Evolutionary conservation across 1,140 invertebrate species (phyloP), one percentile per base, ranked within the genome.

Genomic region (Eufriesea mexicana): DNA sequence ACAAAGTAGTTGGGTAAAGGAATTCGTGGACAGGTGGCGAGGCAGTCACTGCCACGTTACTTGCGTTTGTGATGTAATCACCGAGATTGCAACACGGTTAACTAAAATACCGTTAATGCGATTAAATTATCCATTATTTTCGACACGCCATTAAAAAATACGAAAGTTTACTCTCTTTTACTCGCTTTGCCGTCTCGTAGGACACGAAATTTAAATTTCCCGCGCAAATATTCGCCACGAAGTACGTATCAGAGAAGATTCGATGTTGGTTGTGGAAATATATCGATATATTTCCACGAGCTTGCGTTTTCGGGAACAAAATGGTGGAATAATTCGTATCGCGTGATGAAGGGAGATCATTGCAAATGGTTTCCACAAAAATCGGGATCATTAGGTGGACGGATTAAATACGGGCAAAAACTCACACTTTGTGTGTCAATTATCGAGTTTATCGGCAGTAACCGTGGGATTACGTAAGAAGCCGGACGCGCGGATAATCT

Each of bases 401-500:
- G 28, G 35, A 28, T 78, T 47, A 47, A 78, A 64, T 23, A 10
- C 42, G 10, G 66, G 76, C 64, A 78, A 78, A 78, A 78, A 70
- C 28, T 57, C 51, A 28, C 42, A 23, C 64, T 78, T 78, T 78
- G 64, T 68, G n/a, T 49, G 64, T 42, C 35, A 73, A 80, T 82
- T 76, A 67, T 75, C 79, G 51, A 67, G 79, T 75, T 66, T 82
- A 75, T 82, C 79, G 62, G 71, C 28, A 49, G 2, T 66, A 55
- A 42, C 67, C 25, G n/a, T 42, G 54, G 54, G 59, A 61, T 80
- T 68, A 62, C 62, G 70, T 74, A 75, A 73, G 45, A 79, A 64
- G 51, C 73, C 76, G 68, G 75, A 74, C 82, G 66, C 61, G 72
- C n/a, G 68, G 84, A 86, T 84, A 87, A 87, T 84, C 76, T 83